These are phyloP conservation scores for Crossaster papposus DNA, from an alignment of 53 echinoderm and acorn worm genomes.

Conservation along the genomic window DNA sequence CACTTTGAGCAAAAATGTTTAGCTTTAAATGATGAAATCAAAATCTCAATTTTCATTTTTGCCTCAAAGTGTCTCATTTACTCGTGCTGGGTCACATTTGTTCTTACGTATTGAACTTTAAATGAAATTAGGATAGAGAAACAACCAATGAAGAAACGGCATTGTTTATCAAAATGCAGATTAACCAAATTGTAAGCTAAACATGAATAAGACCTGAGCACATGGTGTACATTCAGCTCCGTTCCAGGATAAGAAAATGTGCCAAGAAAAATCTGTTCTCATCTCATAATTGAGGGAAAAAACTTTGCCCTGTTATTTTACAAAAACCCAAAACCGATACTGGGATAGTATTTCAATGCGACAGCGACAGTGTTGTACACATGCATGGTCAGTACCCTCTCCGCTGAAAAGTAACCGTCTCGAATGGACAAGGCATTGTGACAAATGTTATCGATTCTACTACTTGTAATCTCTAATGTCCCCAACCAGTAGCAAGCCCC, in stretches of 20 bases:
- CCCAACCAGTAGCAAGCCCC: slow-evolving; percentile 55
- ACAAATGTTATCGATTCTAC: slow-evolving; percentile 54
- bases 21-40: no score
- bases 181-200: background rate
- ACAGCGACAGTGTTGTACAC: slow-evolving; percentile 19
- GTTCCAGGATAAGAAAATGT: background rate
- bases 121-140: no score
- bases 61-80: no score
- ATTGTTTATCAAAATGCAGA: no score
- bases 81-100: no score
- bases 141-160: no score
- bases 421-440: slow-evolving; percentile 40
- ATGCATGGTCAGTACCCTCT: slow-evolving; percentile 27
- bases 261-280: background rate
- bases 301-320: slow-evolving; percentile 3
- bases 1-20: no score
- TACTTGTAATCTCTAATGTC: slow-evolving; percentile 37
- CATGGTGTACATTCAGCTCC: background rate
- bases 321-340: background rate
- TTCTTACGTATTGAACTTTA: no score
- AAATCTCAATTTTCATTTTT: no score
- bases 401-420: slow-evolving; percentile 41
- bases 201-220: background rate
- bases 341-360: background rate
- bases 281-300: background rate